Evolutionary conservation across 1,140 invertebrate genomes (phyloP), one percentile per base, ranked within the genome.

Genomic region (Camponotus vicinus): DNA sequence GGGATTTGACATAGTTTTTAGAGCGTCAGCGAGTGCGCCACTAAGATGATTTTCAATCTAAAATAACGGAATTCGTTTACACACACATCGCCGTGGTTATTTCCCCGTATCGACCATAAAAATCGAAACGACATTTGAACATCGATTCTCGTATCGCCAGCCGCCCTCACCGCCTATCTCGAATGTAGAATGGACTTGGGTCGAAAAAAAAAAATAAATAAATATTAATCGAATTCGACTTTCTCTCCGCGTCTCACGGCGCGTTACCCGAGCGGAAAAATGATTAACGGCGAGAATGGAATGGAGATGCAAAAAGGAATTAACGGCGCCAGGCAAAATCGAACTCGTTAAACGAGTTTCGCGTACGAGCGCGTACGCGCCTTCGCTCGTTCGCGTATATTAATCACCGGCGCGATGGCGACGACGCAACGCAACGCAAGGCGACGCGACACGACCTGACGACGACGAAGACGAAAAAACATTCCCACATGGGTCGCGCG

Each of bases 221-320:
- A 83, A 83, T 83, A 83, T 83, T 83, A 83, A 83, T 83, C 79
- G 69, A 83, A 83, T 83, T 83, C 79, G 79, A 83, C 79, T 83
- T 75, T 83, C 79, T 83, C 55, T 57, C 49, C 49, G 37, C 55
- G 79, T 63, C 49, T 52, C 67, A 67, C 13, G 67, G 67, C 67
- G 69, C 69, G 79, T 83, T 83, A 83, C 69, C 79, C 79, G 69
- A 83, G 79, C 57, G 79, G 79, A 83, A 83, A 83, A 83, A 83
- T 83, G 79, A 83, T 83, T 83, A 83, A 83, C 79, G 69, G 79
- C 69, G 79, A 45, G 79, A 83, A 75, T 70, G 79, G 79, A 83
- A 83, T 83, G 69, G 69, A 83, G 79, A 83, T 83, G 79, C 79
- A 83, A 83, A 83, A 83, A 83, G 57, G 79, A 75, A 83, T 83